These are phyloP conservation scores for Acrobasis suavella DNA, from an alignment of 2,888 invertebrate genomes.

Conservation along the genomic window DNA sequence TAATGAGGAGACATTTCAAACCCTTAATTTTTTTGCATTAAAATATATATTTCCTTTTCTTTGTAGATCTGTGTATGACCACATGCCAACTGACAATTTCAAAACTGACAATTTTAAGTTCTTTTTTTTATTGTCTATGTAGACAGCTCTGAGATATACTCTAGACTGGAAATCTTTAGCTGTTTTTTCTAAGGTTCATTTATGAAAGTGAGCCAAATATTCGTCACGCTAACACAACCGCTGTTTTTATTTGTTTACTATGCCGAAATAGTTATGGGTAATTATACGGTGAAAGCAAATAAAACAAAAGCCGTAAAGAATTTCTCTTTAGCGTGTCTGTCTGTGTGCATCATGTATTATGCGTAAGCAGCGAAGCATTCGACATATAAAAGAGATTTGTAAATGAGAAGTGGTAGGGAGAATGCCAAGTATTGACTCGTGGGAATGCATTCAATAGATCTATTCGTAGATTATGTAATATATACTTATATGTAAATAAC, in stretches of 20 bases:
- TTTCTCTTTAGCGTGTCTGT: slow-evolving; percentile 17
- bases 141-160: too few relatives aligned
- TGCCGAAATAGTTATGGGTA: slow-evolving; percentile 8
- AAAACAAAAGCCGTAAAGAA: slow-evolving; percentile 17
- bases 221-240: not conserved
- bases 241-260: not conserved
- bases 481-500: not conserved
- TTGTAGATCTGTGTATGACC: too few relatives aligned
- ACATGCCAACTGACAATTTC: not conserved
- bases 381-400: not conserved
- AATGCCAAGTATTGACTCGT: slow-evolving; percentile 9
- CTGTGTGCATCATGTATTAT: slow-evolving; percentile 9
- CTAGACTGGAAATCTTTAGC: too few relatives aligned
- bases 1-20: slow-evolving; percentile 9
- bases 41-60: too few relatives aligned
- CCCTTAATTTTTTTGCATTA: not conserved
- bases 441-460: slow-evolving; percentile 10
- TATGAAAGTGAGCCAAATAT: not conserved
- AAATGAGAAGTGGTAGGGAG: slow-evolving; percentile 4
- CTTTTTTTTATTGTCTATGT: too few relatives aligned
- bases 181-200: not conserved
- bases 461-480: slow-evolving; percentile 11
- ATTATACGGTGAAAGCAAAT: slow-evolving; percentile 20
- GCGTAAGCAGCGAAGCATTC: slow-evolving; percentile 17
- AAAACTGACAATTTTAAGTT: not conserved